A percentile compares a stretch with the other conserved stretches of the same genome.
These are phyloP conservation scores for Ormyrus pomaceus DNA, from an alignment of 2,888 invertebrate species.

Conservation along the genomic window DNA sequence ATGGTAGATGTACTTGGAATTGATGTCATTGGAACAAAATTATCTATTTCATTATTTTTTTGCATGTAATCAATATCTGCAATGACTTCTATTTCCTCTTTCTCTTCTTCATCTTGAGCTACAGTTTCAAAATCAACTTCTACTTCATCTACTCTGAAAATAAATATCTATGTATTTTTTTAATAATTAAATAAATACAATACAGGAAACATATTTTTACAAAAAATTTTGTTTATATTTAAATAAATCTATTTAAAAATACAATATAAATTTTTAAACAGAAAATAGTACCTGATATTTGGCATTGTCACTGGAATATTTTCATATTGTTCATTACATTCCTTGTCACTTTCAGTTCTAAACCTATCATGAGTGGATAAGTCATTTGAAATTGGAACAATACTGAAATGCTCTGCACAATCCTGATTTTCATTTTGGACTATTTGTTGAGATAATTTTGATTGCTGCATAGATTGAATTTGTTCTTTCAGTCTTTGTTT, in stretches of 20 bases:
- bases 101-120: too few relatives aligned
- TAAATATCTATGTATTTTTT: too few relatives aligned
- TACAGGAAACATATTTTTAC: too few relatives aligned
- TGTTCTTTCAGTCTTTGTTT: background rate
- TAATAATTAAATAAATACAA: too few relatives aligned
- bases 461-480: background rate
- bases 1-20: background rate
- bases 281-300: background rate
- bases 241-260: too few relatives aligned
- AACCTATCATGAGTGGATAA: background rate
- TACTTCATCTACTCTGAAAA: too few relatives aligned
- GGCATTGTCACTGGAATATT: background rate
- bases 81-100: background rate
- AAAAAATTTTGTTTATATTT: too few relatives aligned
- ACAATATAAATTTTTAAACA: too few relatives aligned
- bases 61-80: background rate
- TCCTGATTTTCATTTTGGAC: too few relatives aligned
- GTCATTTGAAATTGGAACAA: background rate
- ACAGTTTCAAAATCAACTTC: too few relatives aligned
- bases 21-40: background rate
- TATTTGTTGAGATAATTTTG: background rate
- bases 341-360: background rate
- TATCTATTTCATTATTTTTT: background rate
- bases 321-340: background rate
- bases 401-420: too few relatives aligned